These are phyloP conservation scores for Heliconius hermathena DNA, from an alignment of 1,140 invertebrate genomes.

Conservation along the genomic window DNA sequence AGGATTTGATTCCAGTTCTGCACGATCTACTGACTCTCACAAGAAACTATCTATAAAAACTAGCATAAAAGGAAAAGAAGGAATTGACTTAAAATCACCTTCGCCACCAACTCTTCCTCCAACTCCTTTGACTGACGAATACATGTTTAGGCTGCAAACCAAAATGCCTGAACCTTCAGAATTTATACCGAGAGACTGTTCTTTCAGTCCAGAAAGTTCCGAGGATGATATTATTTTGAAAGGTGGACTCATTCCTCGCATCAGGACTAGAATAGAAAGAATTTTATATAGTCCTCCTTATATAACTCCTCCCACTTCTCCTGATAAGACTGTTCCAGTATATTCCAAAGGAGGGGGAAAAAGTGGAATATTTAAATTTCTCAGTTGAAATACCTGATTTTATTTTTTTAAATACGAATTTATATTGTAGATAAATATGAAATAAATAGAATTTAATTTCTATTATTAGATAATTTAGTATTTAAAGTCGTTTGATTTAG, in stretches of 20 bases:
- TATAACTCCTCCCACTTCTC: conserved; percentile 54
- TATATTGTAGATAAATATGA: not conserved
- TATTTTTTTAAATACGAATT: not conserved
- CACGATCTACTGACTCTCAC: not conserved
- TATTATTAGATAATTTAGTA: not conserved
- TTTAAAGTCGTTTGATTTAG: not conserved
- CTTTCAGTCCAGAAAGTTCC: conserved; percentile 41
- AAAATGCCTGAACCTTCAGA: conserved; percentile 56
- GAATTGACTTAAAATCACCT: not conserved
- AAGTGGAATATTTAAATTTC: conserved; percentile 46
- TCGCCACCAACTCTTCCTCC: conserved; percentile 28
- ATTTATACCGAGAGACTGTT: conserved; percentile 54
- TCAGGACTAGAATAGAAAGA: conserved; percentile 60
- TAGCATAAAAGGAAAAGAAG: not conserved
- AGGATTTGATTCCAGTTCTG: not conserved
- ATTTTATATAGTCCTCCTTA: conserved; percentile 62
- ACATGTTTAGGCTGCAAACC: conserved; percentile 68
- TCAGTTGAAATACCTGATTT: not conserved
- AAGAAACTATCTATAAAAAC: conserved; percentile 9
- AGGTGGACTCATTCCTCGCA: conserved; percentile 66
- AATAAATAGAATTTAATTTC: not conserved
- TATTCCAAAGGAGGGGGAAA: conserved; percentile 49
- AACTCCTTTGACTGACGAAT: conserved; percentile 59
- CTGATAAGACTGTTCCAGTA: conserved; percentile 35
- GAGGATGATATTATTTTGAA: conserved; percentile 72